phyloP scores from a whole-genome alignment of 2,888 invertebrate genomes.

The Erpobdella octoculata region DNA sequence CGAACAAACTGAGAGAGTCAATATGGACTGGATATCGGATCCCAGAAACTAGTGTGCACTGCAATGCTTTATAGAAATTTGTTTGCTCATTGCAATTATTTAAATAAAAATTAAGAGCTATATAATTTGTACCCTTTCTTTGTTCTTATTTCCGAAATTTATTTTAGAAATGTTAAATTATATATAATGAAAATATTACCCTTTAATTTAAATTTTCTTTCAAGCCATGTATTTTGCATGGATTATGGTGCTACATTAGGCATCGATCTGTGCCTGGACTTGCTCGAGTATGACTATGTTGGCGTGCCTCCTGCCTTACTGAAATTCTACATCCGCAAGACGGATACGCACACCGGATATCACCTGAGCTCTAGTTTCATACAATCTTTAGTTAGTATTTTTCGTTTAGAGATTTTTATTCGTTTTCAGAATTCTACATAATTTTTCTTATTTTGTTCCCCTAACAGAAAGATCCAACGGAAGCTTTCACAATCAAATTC shows the following conservation, averaged over 20 bases:
- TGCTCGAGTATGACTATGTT: conserved; percentile 61
- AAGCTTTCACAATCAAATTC: conserved; percentile 52
- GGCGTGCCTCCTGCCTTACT: conserved; percentile 51
- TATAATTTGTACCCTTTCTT: too few relatives aligned
- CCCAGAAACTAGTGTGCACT: neutral
- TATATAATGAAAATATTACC: too few relatives aligned
- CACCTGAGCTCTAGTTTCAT: conserved; percentile 37
- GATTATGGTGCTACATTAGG: conserved; percentile 66
- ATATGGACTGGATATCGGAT: conserved; percentile 50
- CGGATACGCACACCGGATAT: conserved; percentile 45
- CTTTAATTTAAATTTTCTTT: neutral
- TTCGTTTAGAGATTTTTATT: too few relatives aligned
- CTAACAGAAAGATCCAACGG: conserved; percentile 20
- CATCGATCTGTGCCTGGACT: conserved; percentile 73
- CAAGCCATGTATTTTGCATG: conserved; percentile 42
- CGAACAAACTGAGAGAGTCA: conserved; percentile 61
- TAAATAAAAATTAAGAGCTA: too few relatives aligned
- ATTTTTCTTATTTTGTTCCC: too few relatives aligned
- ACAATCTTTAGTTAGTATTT: too few relatives aligned
- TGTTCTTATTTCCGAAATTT: too few relatives aligned
- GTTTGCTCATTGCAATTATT: too few relatives aligned
- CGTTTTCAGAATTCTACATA: too few relatives aligned
- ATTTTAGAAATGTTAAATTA: too few relatives aligned
- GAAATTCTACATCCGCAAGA: conserved; percentile 42
- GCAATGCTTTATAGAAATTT: too few relatives aligned